These are phyloP conservation scores for Drosophila navojoa DNA, from an alignment of 1,140 invertebrate genomes.

Conservation along the genomic window DNA sequence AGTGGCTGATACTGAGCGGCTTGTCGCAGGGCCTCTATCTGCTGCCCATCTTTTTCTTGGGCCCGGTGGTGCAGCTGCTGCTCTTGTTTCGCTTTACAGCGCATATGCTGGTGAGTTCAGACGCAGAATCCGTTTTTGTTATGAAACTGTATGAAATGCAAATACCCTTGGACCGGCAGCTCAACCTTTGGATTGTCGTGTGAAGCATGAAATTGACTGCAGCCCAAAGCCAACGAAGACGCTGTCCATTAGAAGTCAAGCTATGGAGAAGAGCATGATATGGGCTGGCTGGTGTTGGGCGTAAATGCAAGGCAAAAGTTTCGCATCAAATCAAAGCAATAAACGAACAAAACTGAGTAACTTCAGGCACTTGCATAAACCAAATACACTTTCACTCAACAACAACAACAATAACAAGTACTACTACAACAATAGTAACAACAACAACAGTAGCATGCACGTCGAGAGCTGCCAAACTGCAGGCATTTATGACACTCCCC, in stretches of 20 bases:
- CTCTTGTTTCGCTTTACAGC: constrained; percentile 39
- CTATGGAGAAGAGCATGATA: not conserved
- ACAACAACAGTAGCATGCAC: constrained; percentile 18
- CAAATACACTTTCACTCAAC: constrained; percentile 74
- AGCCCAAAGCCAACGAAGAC: not conserved
- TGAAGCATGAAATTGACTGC: constrained; percentile 53
- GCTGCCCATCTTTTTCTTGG: constrained; percentile 40
- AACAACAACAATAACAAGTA: constrained; percentile 47
- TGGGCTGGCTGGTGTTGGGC: not conserved
- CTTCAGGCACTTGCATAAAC: constrained; percentile 40
- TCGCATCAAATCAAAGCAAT: constrained; percentile 69
- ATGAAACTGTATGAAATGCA: not conserved
- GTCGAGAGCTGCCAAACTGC: constrained; percentile 68
- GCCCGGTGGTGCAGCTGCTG: constrained; percentile 49
- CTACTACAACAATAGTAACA: constrained; percentile 19
- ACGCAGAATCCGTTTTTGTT: not conserved
- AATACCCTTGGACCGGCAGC: constrained; percentile 14
- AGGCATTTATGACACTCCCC: constrained; percentile 70
- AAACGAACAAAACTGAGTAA: constrained; percentile 57
- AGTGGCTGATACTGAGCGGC: constrained; percentile 28
- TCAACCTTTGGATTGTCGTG: constrained; percentile 44
- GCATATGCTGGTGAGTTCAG: constrained; percentile 51
- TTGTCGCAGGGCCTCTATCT: constrained; percentile 29
- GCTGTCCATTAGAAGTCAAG: not conserved
- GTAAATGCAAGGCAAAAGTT: constrained; percentile 39